These are phyloP conservation scores for Palythoa grandis DNA, from an alignment of 92 coral and sea anemone species.

Conservation along the genomic window DNA sequence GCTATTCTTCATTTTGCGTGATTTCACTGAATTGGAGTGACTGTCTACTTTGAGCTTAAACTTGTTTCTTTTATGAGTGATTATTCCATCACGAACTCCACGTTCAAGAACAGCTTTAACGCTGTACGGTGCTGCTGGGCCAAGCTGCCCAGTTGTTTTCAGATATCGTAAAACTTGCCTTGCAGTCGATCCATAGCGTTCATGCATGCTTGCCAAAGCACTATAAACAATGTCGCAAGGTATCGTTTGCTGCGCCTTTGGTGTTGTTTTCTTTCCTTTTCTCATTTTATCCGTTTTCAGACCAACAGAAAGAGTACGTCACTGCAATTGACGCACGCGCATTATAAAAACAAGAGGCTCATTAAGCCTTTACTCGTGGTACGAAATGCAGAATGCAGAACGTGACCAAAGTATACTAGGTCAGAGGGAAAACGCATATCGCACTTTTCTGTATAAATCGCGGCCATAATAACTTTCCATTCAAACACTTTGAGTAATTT, in stretches of 20 bases:
- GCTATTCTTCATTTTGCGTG: neutral
- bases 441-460: no score
- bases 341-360: neutral
- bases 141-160: constrained; percentile 8
- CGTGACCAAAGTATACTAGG: no score
- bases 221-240: constrained; percentile 14
- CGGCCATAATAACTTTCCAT: no score
- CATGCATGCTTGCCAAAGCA: neutral
- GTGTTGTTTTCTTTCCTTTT: neutral
- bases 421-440: no score
- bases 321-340: neutral
- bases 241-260: neutral
- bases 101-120: neutral
- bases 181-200: neutral
- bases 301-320: neutral
- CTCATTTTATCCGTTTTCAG: neutral
- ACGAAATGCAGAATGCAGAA: no score
- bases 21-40: neutral
- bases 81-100: neutral
- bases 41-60: neutral
- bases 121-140: constrained; percentile 8
- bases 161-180: constrained; percentile 1
- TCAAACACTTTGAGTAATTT: no score
- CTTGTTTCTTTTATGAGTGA: neutral
- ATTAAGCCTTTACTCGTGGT: no score